A percentile compares a stretch with the other conserved stretches of the same genome.
Evolutionary conservation across 2,888 invertebrate genomes (phyloP).

Genomic region (Myathropa florea): DNA sequence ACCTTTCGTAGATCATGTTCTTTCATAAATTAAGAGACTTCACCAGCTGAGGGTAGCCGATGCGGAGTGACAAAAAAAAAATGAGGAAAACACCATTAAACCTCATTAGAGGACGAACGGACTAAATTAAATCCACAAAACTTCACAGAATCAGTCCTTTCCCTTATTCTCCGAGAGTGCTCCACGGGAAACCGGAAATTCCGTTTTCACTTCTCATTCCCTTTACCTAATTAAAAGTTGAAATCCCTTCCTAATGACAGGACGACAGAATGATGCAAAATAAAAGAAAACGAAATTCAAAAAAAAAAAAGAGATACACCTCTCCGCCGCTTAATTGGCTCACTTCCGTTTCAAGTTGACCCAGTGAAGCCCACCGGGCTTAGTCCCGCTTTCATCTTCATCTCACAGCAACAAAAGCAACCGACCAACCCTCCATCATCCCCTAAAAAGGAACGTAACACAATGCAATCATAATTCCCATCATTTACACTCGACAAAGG

Average conservation of each 20-base stretch:
- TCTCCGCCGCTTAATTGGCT: constrained; percentile 29
- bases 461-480: constrained; percentile 62
- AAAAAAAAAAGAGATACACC: constrained; percentile 26
- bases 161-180: not conserved
- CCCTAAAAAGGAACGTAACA: constrained; percentile 25
- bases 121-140: constrained; percentile 44
- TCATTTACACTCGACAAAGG: constrained; percentile 62
- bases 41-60: not conserved
- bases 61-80: not conserved
- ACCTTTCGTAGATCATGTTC: constrained; percentile 19
- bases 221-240: constrained; percentile 66
- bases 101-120: constrained; percentile 45
- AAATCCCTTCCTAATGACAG: constrained; percentile 42
- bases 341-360: constrained; percentile 28
- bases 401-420: too few species aligned
- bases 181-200: constrained; percentile 46
- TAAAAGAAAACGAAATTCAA: not conserved
- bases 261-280: not conserved
- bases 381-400: not conserved
- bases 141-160: not conserved
- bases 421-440: not conserved
- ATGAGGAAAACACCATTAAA: constrained; percentile 19
- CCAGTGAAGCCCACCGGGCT: constrained; percentile 5
- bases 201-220: constrained; percentile 56
- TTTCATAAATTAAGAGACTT: constrained; percentile 24